Conservation (phyloP, 2,113 vertebrate species). For the Tyrannus savana region DNA sequence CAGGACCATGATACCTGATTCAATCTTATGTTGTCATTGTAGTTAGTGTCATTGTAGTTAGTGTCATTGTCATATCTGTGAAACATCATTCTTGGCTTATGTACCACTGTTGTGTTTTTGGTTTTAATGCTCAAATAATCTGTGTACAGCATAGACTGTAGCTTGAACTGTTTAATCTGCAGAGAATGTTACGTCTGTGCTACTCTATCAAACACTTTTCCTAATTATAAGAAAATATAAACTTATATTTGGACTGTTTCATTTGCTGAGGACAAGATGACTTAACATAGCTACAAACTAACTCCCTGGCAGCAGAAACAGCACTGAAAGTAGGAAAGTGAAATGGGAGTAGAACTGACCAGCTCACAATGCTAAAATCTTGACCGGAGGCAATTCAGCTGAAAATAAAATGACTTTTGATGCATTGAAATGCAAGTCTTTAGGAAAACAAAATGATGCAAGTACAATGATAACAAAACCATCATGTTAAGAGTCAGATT, state of each 20-base stretch:
- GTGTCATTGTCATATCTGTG: neutral
- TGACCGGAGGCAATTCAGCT: neutral
- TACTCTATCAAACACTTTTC: neutral
- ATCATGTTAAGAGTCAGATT: neutral
- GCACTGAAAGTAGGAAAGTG: neutral
- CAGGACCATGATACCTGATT: neutral
- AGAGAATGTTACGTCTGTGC: neutral
- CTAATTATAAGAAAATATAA: neutral
- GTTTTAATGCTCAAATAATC: neutral
- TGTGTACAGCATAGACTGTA: neutral
- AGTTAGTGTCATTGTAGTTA: neutral
- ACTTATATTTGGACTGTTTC: neutral
- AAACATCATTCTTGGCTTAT: neutral
- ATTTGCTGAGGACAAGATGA: neutral
- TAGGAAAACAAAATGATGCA: neutral
- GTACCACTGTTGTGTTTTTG: fast-evolving
- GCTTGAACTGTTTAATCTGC: neutral
- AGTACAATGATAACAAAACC: neutral
- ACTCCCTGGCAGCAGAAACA: neutral
- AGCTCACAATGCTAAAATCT: neutral
- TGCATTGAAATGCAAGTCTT: neutral
- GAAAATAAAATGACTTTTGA: neutral
- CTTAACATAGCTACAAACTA: neutral
- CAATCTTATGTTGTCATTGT: neutral
- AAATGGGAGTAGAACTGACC: neutral